phyloP scores from a whole-genome alignment of 2,797 vertebrate genomes.

The Xenops minutus region DNA sequence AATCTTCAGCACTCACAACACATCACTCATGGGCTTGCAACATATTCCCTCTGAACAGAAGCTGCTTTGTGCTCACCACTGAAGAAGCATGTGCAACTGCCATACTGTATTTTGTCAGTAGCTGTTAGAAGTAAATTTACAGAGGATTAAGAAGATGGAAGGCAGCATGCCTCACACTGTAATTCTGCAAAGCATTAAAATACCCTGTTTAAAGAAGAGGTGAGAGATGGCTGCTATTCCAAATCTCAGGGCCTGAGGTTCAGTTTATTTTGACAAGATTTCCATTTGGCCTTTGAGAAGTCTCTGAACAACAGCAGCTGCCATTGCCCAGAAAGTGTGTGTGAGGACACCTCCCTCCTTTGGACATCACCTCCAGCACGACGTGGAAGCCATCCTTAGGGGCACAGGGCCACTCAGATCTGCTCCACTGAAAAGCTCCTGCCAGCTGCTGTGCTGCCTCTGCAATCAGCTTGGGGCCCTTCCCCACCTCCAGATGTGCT shows the following conservation, averaged over 20 bases:
- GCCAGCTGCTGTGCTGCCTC: neutral
- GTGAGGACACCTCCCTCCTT: neutral
- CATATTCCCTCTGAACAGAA: slow-evolving; percentile 38
- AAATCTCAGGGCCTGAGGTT: neutral
- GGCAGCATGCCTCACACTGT: neutral
- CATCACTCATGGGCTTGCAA: slow-evolving; percentile 46
- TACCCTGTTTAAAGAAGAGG: slow-evolving; percentile 8
- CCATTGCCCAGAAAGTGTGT: neutral
- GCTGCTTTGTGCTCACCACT: slow-evolving; percentile 42
- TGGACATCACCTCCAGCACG: accelerated
- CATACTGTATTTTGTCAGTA: slow-evolving; percentile 63
- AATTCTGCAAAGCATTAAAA: slow-evolving; percentile 20
- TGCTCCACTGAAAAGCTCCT: neutral
- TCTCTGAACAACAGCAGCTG: neutral
- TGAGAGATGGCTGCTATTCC: slow-evolving; percentile 11
- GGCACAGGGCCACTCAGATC: neutral
- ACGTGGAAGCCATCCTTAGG: neutral
- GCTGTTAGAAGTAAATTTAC: slow-evolving; percentile 42
- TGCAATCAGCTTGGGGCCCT: neutral
- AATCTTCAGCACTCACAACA: slow-evolving; percentile 30
- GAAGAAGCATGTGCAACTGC: slow-evolving; percentile 38
- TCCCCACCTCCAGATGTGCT: neutral
- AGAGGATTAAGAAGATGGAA: slow-evolving; percentile 59
- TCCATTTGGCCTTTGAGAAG: neutral
- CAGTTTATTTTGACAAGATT: neutral